Base-by-base conservation (phyloP, 2,797 vertebrate genomes). In the Helicolenus hilgendorfi region DNA sequence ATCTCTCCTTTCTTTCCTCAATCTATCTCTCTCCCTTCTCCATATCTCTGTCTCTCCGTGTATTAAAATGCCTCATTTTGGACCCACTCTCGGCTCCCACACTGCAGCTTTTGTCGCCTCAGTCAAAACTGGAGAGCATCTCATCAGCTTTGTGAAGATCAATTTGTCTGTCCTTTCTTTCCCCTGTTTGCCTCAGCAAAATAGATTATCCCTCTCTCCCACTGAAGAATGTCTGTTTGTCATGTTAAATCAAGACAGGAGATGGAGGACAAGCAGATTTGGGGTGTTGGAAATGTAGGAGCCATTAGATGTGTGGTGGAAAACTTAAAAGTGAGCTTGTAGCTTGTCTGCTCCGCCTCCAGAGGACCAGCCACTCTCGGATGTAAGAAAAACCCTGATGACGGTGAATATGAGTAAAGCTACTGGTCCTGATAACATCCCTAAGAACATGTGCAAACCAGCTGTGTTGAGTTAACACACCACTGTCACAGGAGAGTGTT, bases 131-230 rank as follows among this genome's bases (percentile, higher is more conserved):
- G 81, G 77, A 89, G 78, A 89, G 77, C 79, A 81, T 92, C 93
- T 89, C 90, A 84, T 85, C 85, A 94, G 83, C 91, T 89, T 89
- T 92, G 80, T 87, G 81, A 78, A 88, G 87, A 95, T 95, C 86
- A 93, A 88, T 94, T 80, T 79, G 70, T 75, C 73, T 38, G 65
- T 88, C 82, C 74, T 77, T 83, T 87, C 77, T 45, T 77, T 72
- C 81, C 72, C 63, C 69, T 75, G 62, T 88, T 91, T 79, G 77
- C 87, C 75, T 88, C 91, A 68, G 90, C 81, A 90, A 80, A 96
- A 89, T 86, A 94, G 88, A 96, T 92, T 89, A 94, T 88, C 65
- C 65, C 60, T 71, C 84, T 89, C 58, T 78, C 64, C 58, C 75
- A 55, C 60, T 55, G 68, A 81, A 79, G 65, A 94, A 79, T 70